Evolutionary conservation across 2,797 vertebrate genomes (phyloP).

Genomic region (Gorsachius magnificus): DNA sequence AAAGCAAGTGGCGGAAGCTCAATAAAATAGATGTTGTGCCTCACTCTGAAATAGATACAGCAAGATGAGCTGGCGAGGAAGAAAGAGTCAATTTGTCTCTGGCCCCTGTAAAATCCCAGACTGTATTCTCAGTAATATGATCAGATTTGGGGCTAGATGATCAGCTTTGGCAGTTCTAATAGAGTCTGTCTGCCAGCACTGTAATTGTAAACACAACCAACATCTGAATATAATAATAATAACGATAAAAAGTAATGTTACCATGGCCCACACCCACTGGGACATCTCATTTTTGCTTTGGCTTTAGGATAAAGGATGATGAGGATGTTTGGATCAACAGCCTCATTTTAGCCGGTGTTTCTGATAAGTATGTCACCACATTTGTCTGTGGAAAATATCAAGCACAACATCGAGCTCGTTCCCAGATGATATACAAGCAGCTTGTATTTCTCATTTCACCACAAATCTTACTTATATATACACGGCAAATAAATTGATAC

Average conservation of each 20-base stretch:
- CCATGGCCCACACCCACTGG: conserved; percentile 43
- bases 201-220: conserved; percentile 58
- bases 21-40: background rate
- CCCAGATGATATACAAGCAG: conserved; percentile 24
- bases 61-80: background rate
- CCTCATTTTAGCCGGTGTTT: conserved; percentile 58
- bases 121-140: conserved; percentile 37
- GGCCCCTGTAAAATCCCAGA: conserved; percentile 27
- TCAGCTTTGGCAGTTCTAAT: conserved; percentile 38
- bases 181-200: conserved; percentile 38
- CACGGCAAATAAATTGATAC: conserved; percentile 19
- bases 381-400: conserved; percentile 65
- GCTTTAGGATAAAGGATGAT: conserved; percentile 55
- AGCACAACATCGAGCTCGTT: conserved; percentile 6
- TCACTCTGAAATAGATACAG: background rate
- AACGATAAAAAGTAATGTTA: conserved; percentile 45
- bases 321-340: conserved; percentile 56
- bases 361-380: conserved; percentile 57
- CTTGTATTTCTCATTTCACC: conserved; percentile 54
- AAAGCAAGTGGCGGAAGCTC: background rate
- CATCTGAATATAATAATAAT: conserved; percentile 64
- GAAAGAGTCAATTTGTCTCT: conserved; percentile 17
- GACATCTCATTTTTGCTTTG: conserved; percentile 44
- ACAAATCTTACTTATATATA: conserved; percentile 33
- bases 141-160: conserved; percentile 36